These are phyloP conservation scores for Monopterus albus DNA, from an alignment of 2,113 vertebrate genomes.

Conservation along the genomic window DNA sequence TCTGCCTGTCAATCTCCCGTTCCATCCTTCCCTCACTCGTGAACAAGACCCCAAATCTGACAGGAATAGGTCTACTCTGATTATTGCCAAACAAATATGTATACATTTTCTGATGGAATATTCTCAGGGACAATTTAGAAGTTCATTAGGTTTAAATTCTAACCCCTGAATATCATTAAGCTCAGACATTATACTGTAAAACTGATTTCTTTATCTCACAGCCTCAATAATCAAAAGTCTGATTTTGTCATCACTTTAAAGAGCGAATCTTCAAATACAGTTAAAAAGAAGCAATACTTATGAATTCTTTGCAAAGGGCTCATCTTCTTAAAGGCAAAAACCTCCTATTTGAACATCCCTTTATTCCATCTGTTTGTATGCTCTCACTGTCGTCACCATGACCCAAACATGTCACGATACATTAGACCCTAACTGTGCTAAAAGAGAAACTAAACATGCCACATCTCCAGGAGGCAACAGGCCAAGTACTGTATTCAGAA, in stretches of 20 bases:
- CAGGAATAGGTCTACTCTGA: too few species aligned
- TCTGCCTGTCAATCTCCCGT: too few species aligned
- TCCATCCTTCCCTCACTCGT: too few species aligned
- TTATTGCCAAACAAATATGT: too few species aligned
- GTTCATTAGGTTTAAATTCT: background rate
- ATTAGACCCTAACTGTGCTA: slow-evolving; percentile 44
- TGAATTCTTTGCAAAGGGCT: too few species aligned
- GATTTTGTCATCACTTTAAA: background rate
- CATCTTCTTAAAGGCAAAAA: background rate
- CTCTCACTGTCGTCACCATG: slow-evolving; percentile 37
- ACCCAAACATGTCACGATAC: slow-evolving; percentile 63
- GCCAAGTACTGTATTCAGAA: slow-evolving; percentile 49
- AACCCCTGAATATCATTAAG: background rate
- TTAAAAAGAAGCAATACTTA: background rate
- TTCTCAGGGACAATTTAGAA: background rate
- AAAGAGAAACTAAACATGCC: slow-evolving; percentile 50
- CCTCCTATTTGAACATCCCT: background rate
- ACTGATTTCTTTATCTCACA: too few species aligned
- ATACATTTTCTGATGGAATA: too few species aligned
- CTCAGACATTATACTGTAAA: too few species aligned
- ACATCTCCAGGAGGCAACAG: slow-evolving; percentile 46
- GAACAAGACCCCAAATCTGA: too few species aligned
- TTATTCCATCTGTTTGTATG: background rate
- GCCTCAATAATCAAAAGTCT: background rate
- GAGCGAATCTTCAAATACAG: background rate